Conservation (phyloP, 1,140 invertebrate genomes). For the Macrobrachium nipponense region DNA sequence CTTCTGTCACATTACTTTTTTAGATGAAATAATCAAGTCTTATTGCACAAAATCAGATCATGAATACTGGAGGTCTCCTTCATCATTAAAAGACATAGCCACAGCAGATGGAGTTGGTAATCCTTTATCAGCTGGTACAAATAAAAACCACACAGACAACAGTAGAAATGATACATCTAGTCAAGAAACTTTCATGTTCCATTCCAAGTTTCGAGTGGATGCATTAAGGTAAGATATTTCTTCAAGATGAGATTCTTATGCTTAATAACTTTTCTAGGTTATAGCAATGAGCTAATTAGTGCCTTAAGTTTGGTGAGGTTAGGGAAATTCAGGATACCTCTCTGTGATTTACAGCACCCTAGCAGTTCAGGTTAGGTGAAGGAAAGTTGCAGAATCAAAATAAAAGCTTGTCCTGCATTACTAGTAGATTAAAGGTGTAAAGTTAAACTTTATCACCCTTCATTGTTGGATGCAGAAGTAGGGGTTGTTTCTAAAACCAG, state of each 20-base stretch:
- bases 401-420: no score
- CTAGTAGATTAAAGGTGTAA: no score
- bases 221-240: constrained; percentile 33
- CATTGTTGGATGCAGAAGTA: no score
- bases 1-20: not conserved
- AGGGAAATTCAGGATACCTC: no score
- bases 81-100: not conserved
- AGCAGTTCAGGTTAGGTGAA: no score
- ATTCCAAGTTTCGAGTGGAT: constrained; percentile 44
- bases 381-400: no score
- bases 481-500: no score
- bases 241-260: not conserved
- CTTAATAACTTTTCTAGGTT: no score
- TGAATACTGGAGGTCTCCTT: constrained; percentile 31
- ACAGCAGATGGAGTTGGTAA: constrained; percentile 18
- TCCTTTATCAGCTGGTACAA: not conserved
- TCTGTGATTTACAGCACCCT: no score
- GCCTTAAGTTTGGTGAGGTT: no score
- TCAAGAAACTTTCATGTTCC: constrained; percentile 40
- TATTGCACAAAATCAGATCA: constrained; percentile 2
- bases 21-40: not conserved
- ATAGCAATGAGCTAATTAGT: no score
- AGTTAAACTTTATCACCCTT: no score
- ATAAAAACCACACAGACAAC: not conserved
- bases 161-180: not conserved